A percentile compares a stretch with the other conserved stretches of the same genome.
phyloP scores from a whole-genome alignment of 2,888 invertebrate species.

The Napeogenes inachia region DNA sequence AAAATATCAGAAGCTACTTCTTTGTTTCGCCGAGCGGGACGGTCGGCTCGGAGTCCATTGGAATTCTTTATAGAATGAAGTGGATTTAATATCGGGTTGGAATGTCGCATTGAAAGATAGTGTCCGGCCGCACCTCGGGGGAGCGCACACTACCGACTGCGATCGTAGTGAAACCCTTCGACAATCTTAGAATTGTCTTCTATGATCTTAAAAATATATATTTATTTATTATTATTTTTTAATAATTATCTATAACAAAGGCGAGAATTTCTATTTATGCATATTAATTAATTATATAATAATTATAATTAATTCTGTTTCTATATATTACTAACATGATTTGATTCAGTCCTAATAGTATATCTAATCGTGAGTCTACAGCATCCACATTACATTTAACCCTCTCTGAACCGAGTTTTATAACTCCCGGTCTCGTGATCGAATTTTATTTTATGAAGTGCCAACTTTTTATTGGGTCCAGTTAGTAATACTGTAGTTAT shows the following conservation, averaged over 20 bases:
- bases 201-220: background rate
- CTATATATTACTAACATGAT: no score
- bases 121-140: slow-evolving; percentile 38
- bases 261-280: no score
- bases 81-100: slow-evolving; percentile 74
- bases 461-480: slow-evolving; percentile 60
- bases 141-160: slow-evolving; percentile 5
- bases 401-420: slow-evolving; percentile 50
- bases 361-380: slow-evolving; percentile 7
- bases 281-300: no score
- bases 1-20: slow-evolving; percentile 29
- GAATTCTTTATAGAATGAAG: slow-evolving; percentile 69
- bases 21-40: slow-evolving; percentile 34
- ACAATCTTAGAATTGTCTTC: slow-evolving; percentile 6
- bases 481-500: slow-evolving; percentile 56
- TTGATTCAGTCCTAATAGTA: background rate
- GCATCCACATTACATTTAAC: slow-evolving; percentile 40
- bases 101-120: slow-evolving; percentile 61
- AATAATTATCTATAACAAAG: no score
- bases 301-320: no score
- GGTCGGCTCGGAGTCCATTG: slow-evolving; percentile 50
- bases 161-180: slow-evolving; percentile 1
- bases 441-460: slow-evolving; percentile 67
- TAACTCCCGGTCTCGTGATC: slow-evolving; percentile 46
- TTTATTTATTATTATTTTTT: background rate